Evolutionary conservation across 2,888 invertebrate genomes (phyloP).

Genomic region (Eupithecia dodoneata): DNA sequence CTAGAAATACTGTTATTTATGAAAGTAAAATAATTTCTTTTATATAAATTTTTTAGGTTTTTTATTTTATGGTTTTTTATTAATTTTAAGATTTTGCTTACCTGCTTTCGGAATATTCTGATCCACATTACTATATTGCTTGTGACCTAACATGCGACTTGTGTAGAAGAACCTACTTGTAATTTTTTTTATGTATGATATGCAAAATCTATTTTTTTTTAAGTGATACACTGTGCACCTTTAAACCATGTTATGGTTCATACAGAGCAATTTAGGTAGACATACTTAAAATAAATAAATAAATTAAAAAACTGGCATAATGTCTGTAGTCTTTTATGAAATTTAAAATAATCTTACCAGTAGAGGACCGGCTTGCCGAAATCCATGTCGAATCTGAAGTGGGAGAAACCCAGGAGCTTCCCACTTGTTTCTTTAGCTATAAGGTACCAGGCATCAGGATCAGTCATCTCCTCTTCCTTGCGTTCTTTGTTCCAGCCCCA

Average conservation of each 20-base stretch:
- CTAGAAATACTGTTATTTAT: constrained; percentile 1
- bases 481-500: constrained; percentile 92
- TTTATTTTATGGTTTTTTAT: not conserved
- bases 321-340: not conserved
- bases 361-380: constrained; percentile 90
- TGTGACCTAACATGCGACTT: not conserved
- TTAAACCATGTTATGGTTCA: not conserved
- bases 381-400: constrained; percentile 94
- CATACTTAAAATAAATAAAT: not conserved
- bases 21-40: not conserved
- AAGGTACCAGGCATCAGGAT: constrained; percentile 89
- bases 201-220: not conserved
- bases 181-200: not conserved
- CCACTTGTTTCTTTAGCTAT: constrained; percentile 83
- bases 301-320: not conserved
- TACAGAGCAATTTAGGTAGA: not conserved
- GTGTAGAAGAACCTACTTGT: not conserved
- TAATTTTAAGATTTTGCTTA: not conserved
- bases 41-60: not conserved
- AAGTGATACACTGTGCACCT: not conserved
- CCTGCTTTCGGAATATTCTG: too few species aligned
- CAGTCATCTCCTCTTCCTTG: constrained; percentile 89
- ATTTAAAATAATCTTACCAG: constrained; percentile 81
- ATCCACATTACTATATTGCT: not conserved
- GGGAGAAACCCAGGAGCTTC: constrained; percentile 88